phyloP scores from a whole-genome alignment of 2,113 vertebrate species.

The Tinamus guttatus region DNA sequence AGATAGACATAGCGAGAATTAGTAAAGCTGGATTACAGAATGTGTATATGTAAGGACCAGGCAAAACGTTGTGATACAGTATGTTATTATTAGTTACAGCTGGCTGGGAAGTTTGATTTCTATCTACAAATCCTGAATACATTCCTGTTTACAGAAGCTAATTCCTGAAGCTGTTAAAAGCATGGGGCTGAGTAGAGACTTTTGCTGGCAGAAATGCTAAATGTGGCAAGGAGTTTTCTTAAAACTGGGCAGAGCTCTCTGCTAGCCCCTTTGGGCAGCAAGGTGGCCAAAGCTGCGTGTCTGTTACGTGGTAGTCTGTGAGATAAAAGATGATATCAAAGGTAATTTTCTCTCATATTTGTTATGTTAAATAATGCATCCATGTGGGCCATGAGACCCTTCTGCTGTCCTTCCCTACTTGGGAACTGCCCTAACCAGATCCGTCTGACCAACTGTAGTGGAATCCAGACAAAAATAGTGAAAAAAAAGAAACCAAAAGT shows the following conservation, averaged over 20 bases:
- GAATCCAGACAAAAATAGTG: neutral
- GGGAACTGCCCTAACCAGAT: neutral
- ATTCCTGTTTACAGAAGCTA: neutral
- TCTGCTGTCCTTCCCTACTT: neutral
- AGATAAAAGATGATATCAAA: neutral
- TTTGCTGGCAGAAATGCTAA: neutral
- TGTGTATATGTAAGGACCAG: neutral
- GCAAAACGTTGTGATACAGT: neutral
- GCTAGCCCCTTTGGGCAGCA: neutral
- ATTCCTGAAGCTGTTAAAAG: neutral
- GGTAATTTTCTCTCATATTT: neutral
- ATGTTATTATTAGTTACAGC: neutral
- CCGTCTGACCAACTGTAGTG: neutral
- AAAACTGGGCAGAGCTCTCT: neutral
- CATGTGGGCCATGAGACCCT: neutral
- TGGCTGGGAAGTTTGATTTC: neutral
- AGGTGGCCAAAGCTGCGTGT: neutral
- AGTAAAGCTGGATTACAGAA: neutral
- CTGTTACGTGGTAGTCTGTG: neutral
- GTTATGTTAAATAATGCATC: neutral
- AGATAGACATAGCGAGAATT: neutral
- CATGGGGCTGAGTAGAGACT: accelerated
- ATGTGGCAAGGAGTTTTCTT: neutral
- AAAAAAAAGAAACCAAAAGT: neutral
- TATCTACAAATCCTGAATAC: neutral